A percentile compares a stretch with the other conserved stretches of the same genome.
Evolutionary conservation across 2,797 vertebrate genomes (phyloP).

Genomic region (Loriculus beryllinus): DNA sequence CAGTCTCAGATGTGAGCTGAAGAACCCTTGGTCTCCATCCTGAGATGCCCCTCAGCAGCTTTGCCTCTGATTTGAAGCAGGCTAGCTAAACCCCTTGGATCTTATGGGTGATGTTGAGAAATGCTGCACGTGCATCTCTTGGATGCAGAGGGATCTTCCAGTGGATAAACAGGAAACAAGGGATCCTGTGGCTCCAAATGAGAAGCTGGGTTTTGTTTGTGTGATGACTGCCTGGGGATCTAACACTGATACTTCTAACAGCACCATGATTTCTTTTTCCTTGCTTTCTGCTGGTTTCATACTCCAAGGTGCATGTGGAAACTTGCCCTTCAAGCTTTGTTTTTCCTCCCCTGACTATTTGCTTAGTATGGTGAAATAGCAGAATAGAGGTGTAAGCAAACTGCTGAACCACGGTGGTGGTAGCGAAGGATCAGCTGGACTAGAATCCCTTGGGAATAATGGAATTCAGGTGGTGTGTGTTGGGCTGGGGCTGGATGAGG

Average conservation of each 20-base stretch:
- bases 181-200: neutral
- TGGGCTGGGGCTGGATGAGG: neutral
- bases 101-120: neutral
- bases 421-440: neutral
- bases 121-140: neutral
- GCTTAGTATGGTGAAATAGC: neutral
- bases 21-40: neutral
- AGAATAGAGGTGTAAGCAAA: neutral
- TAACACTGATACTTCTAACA: neutral
- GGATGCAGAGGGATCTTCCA: neutral
- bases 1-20: neutral
- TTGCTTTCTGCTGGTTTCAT: neutral
- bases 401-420: neutral
- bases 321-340: neutral
- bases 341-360: neutral
- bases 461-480: neutral
- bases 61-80: neutral
- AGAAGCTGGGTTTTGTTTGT: neutral
- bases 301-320: neutral
- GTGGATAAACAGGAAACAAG: neutral
- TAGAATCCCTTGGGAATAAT: neutral
- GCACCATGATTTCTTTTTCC: neutral
- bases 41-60: neutral
- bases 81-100: neutral
- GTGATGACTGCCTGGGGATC: neutral